These are phyloP conservation scores for Tetraodon nigroviridis DNA, from an alignment of 2,113 vertebrate species.

Conservation along the genomic window DNA sequence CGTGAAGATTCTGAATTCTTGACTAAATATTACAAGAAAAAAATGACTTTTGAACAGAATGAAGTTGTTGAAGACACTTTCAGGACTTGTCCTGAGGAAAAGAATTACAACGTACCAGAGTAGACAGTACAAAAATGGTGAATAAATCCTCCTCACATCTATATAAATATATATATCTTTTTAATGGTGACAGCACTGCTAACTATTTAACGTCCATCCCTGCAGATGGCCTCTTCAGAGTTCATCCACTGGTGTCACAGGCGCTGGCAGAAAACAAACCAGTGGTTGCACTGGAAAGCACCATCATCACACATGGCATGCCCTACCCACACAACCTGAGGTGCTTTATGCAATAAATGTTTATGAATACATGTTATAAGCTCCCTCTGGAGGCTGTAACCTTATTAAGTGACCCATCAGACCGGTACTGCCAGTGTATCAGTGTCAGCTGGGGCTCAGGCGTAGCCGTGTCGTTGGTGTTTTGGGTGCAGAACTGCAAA, in stretches of 20 bases:
- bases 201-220: slow-evolving; percentile 15
- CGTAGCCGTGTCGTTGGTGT: not conserved
- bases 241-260: slow-evolving; percentile 77
- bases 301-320: slow-evolving; percentile 90
- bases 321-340: slow-evolving; percentile 86
- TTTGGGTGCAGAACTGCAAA: slow-evolving; percentile 75
- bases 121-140: too few relatives aligned
- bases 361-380: not conserved
- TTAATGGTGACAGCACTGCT: not conserved
- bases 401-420: too few relatives aligned
- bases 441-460: too few relatives aligned
- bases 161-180: not conserved
- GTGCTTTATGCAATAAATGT: slow-evolving; percentile 49
- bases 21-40: too few relatives aligned
- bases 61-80: too few relatives aligned
- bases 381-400: not conserved
- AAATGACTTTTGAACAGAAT: too few relatives aligned
- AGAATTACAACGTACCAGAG: too few relatives aligned
- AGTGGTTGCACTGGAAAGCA: slow-evolving; percentile 86
- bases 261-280: slow-evolving; percentile 78
- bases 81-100: too few relatives aligned
- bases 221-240: slow-evolving; percentile 73
- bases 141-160: too few relatives aligned
- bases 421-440: too few relatives aligned
- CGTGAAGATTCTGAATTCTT: too few relatives aligned